A percentile compares a stretch with the other conserved stretches of the same genome.
Evolutionary conservation across 2,797 vertebrate genomes (phyloP).

Genomic region (Aphelocoma californica): DNA sequence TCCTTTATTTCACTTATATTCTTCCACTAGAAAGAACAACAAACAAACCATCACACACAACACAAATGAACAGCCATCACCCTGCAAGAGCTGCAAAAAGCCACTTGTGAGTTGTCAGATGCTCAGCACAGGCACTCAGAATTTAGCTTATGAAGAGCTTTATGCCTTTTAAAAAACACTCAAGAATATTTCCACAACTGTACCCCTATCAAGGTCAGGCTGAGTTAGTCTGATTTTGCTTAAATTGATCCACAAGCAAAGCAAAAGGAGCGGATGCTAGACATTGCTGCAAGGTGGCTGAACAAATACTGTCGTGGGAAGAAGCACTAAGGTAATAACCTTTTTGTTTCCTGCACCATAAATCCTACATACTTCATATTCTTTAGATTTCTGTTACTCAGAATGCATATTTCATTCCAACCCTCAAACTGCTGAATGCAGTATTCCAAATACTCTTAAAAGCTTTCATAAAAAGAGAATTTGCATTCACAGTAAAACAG

Average conservation of each 20-base stretch:
- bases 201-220: neutral
- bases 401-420: neutral
- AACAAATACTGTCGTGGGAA: neutral
- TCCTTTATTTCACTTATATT: slow-evolving; percentile 77
- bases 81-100: neutral
- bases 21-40: slow-evolving; percentile 80
- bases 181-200: neutral
- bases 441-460: neutral
- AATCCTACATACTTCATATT: neutral
- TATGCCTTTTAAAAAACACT: neutral
- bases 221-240: neutral
- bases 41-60: neutral
- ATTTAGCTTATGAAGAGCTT: neutral
- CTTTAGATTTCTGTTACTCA: neutral
- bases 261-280: neutral
- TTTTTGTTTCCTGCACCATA: neutral
- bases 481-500: neutral
- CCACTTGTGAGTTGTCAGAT: neutral
- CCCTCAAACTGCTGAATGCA: neutral
- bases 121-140: neutral
- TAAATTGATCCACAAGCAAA: neutral
- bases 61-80: neutral
- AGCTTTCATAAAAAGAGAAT: neutral
- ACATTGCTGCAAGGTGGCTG: neutral
- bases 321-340: neutral